Evolutionary conservation across 2,888 invertebrate genomes (phyloP).

Genomic region (Caprella mutica): DNA sequence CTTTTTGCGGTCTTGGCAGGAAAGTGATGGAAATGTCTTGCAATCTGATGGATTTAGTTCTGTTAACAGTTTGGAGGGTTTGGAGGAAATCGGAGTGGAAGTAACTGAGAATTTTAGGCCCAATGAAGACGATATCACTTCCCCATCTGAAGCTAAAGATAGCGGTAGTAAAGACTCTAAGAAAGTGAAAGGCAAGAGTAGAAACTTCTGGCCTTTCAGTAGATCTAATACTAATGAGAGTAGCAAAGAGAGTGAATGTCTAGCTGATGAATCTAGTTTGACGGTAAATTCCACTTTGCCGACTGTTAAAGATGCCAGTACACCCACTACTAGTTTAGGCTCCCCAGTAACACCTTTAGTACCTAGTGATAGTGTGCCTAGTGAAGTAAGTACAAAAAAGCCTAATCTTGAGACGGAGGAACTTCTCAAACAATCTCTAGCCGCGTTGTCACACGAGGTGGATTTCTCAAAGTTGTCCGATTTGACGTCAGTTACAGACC

Average conservation of each 20-base stretch:
- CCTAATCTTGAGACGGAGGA: no score
- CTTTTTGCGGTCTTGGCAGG: conserved; percentile 26
- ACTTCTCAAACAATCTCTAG: conserved; percentile 3
- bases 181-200: no score
- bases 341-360: conserved; percentile 3
- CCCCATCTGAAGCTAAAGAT: no score
- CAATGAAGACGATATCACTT: no score
- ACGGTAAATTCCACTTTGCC: no score
- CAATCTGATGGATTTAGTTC: conserved; percentile 17
- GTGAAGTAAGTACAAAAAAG: no score
- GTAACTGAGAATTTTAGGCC: conserved; percentile 23
- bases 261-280: no score
- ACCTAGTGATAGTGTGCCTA: neutral
- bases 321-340: no score
- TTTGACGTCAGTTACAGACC: neutral
- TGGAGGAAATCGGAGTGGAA: conserved; percentile 26
- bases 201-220: conserved; percentile 9
- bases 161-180: no score
- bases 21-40: conserved; percentile 24
- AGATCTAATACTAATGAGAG: conserved; percentile 4
- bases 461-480: neutral
- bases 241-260: no score
- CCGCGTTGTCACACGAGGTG: neutral
- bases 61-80: conserved; percentile 13
- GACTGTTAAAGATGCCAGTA: no score